Percentiles rank a stretch among this genome's conserved stretches.
Conservation (phyloP, 2,113 vertebrate genomes). For the Pseudonaja textilis region DNA sequence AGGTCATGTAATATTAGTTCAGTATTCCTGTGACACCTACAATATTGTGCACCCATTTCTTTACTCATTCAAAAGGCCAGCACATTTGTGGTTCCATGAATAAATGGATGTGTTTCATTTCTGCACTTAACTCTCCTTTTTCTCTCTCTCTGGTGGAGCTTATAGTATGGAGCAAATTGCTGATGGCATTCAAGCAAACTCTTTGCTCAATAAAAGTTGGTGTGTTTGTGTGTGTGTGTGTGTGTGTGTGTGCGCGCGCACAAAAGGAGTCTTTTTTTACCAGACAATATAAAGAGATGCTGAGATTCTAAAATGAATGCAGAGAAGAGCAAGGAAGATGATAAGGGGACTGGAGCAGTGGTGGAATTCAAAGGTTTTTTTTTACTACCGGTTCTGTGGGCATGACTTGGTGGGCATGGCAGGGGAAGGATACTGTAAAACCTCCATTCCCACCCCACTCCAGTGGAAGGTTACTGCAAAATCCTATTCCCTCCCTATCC, state of each 20-base stretch:
- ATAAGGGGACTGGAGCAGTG: not conserved
- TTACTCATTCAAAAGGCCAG: not conserved
- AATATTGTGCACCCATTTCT: not conserved
- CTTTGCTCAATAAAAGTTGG: not conserved
- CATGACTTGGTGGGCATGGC: too few relatives aligned
- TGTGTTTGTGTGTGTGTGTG: not conserved
- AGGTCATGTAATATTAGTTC: not conserved
- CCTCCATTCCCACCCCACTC: too few relatives aligned
- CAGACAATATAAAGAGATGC: not conserved
- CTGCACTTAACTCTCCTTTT: not conserved
- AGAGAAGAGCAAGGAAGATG: not conserved
- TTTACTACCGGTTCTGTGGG: too few relatives aligned
- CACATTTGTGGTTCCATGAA: not conserved
- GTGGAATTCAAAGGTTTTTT: too few relatives aligned
- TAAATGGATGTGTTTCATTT: not conserved
- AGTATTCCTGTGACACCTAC: not conserved
- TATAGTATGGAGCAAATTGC: not conserved
- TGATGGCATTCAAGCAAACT: not conserved
- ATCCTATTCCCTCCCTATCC: too few relatives aligned
- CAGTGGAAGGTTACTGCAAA: too few relatives aligned
- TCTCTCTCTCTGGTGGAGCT: not conserved
- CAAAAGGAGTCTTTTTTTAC: not conserved
- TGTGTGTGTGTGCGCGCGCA: accelerated
- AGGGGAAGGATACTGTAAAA: too few relatives aligned
- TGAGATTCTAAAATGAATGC: not conserved